These are phyloP conservation scores for Eupeodes corollae DNA, from an alignment of 1,140 invertebrate genomes.

Conservation along the genomic window DNA sequence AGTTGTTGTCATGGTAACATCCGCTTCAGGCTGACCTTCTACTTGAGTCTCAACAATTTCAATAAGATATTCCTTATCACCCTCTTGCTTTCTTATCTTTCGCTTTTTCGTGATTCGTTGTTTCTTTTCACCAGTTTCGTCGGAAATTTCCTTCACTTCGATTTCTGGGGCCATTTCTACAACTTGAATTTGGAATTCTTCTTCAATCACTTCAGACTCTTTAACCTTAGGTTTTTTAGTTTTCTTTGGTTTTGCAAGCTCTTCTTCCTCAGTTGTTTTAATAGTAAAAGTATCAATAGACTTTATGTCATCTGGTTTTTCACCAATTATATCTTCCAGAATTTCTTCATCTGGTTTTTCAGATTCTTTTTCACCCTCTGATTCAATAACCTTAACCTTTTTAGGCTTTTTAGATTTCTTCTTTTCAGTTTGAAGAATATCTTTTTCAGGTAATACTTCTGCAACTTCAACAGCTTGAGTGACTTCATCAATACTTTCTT, in stretches of 20 bases:
- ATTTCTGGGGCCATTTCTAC: slow-evolving; percentile 1
- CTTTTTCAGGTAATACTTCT: background rate
- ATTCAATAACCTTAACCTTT: slow-evolving; percentile 14
- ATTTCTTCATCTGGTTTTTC: too few relatives aligned
- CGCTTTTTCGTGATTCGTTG: background rate
- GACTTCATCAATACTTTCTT: slow-evolving; percentile 12
- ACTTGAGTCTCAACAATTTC: slow-evolving; percentile 28
- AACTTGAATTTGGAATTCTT: too few relatives aligned
- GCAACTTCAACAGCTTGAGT: slow-evolving; percentile 4
- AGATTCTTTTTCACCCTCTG: too few relatives aligned
- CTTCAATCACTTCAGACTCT: too few relatives aligned
- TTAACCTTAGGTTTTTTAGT: too few relatives aligned
- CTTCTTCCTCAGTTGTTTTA: too few relatives aligned
- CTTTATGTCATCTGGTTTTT: too few relatives aligned
- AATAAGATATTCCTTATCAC: slow-evolving; percentile 24
- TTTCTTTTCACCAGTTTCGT: background rate
- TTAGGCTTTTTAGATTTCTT: slow-evolving; percentile 31
- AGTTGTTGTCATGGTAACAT: slow-evolving; percentile 22
- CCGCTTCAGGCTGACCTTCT: slow-evolving; percentile 27
- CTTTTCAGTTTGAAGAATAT: slow-evolving; percentile 22
- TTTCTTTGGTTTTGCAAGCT: too few relatives aligned
- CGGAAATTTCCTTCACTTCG: slow-evolving; percentile 16
- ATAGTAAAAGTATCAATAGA: too few relatives aligned
- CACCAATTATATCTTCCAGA: too few relatives aligned
- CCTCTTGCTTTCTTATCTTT: slow-evolving; percentile 11